These are phyloP conservation scores for Porites lutea DNA, from an alignment of 64 coral and sea anemone species.

Conservation along the genomic window DNA sequence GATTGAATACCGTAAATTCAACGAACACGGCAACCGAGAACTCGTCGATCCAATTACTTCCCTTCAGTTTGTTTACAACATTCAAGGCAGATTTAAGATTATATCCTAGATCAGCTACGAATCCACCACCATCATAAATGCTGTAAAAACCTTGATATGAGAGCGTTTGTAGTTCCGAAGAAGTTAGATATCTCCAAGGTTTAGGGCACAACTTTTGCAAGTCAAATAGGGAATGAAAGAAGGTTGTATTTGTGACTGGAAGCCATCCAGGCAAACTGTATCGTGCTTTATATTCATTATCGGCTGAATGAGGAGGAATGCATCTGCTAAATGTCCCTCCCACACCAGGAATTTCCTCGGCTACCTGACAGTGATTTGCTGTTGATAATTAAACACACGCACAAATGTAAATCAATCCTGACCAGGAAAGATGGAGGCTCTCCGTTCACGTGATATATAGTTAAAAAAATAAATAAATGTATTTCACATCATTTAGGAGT, in stretches of 20 bases:
- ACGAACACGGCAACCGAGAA: slow-evolving; percentile 56
- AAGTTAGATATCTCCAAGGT: slow-evolving; percentile 74
- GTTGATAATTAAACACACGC: neutral
- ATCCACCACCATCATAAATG: slow-evolving; percentile 75
- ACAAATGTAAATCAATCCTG: no score
- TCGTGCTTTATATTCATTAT: slow-evolving; percentile 28
- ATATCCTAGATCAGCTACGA: slow-evolving; percentile 80
- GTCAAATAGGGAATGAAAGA: neutral
- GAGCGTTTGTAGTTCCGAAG: slow-evolving; percentile 28
- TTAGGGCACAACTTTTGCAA: slow-evolving; percentile 61
- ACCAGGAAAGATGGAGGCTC: no score
- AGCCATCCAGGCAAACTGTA: slow-evolving; percentile 73
- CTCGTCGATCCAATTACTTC: slow-evolving; percentile 69
- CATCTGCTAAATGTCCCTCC: slow-evolving; percentile 7
- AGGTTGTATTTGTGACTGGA: slow-evolving; percentile 17
- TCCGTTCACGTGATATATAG: no score
- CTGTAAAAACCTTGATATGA: slow-evolving; percentile 37
- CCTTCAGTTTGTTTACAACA: slow-evolving; percentile 11
- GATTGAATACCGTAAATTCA: slow-evolving; percentile 83
- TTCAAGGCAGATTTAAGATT: slow-evolving; percentile 43
- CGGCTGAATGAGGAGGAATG: slow-evolving; percentile 37
- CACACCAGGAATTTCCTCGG: neutral
- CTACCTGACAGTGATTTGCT: neutral
- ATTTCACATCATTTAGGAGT: no score
- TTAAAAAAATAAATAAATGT: no score